phyloP scores from a whole-genome alignment of 2,888 invertebrate genomes.

The Dryocosmus kuriphilus region DNA sequence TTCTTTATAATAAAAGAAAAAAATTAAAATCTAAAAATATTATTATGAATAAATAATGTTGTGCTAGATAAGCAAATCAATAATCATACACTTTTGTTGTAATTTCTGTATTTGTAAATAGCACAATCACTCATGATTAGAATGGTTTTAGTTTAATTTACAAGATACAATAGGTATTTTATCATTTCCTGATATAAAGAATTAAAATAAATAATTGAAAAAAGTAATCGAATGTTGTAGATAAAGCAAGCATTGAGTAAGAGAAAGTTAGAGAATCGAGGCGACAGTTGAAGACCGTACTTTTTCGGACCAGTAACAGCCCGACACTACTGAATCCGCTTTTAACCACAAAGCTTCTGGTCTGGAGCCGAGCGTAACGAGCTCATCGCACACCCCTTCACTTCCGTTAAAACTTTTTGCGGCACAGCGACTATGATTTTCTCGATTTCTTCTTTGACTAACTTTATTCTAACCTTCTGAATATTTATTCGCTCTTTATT shows the following conservation, averaged over 20 bases:
- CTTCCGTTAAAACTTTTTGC: constrained; percentile 25
- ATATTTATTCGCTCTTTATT: background rate
- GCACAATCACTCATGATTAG: no score
- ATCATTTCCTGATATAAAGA: background rate
- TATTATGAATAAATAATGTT: no score
- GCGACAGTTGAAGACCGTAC: background rate
- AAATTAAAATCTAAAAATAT: no score
- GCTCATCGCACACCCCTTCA: constrained; percentile 28
- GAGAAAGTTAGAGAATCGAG: background rate
- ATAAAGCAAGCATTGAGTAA: background rate
- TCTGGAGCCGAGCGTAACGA: constrained; percentile 44
- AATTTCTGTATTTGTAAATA: no score
- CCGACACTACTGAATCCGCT: constrained; percentile 44
- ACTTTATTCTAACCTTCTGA: background rate
- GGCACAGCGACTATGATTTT: constrained; percentile 16
- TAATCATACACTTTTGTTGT: no score
- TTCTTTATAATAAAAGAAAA: no score
- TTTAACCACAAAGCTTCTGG: constrained; percentile 45
- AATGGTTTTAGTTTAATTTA: background rate
- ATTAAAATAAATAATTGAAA: background rate
- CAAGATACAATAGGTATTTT: background rate
- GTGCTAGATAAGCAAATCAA: no score
- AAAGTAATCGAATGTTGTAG: no score
- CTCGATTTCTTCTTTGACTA: background rate
- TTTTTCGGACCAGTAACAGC: constrained; percentile 44